These are phyloP conservation scores for Drosophila neutralis DNA, from an alignment of 2,888 invertebrate species.

Conservation along the genomic window DNA sequence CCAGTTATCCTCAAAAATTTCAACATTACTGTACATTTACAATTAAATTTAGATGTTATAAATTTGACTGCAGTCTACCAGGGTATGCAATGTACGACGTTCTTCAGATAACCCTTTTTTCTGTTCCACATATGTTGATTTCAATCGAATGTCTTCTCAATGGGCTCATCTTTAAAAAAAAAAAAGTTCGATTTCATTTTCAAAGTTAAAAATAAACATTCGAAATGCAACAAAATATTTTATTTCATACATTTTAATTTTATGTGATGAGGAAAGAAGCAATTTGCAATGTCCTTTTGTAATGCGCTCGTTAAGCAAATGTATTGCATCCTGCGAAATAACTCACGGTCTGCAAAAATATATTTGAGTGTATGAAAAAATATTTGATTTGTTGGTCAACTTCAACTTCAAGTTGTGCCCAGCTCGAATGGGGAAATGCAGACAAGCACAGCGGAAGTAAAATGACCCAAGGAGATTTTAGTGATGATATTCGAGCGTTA, in stretches of 20 bases:
- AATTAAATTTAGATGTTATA: neutral
- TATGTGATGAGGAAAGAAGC: neutral
- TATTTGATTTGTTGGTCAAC: neutral
- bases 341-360: neutral
- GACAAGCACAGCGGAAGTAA: conserved; percentile 62
- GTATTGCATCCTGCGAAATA: neutral
- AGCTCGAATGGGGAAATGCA: neutral
- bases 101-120: neutral
- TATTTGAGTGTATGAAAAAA: neutral
- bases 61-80: accelerated
- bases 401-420: neutral
- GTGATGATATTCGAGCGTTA: neutral
- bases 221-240: neutral
- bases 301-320: neutral
- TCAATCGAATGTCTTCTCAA: neutral
- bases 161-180: neutral
- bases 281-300: neutral
- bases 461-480: conserved; percentile 54
- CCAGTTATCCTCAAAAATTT: neutral
- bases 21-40: neutral
- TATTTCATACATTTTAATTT: neutral
- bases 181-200: neutral
- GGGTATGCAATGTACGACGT: neutral
- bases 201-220: neutral
- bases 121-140: neutral